These are phyloP conservation scores for Eupithecia subfuscata DNA, from an alignment of 2,888 invertebrate species.

Conservation along the genomic window DNA sequence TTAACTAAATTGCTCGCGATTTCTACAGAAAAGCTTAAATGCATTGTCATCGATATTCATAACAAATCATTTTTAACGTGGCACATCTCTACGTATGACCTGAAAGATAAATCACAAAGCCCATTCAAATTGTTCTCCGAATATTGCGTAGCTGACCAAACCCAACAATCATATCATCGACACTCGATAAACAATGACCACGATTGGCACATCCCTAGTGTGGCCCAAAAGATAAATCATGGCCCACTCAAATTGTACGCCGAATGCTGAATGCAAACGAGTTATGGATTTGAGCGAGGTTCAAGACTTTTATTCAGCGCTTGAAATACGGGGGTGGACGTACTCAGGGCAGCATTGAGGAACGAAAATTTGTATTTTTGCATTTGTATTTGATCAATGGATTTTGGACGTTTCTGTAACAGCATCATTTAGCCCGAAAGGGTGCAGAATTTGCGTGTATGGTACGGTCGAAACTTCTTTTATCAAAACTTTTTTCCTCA, in stretches of 20 bases:
- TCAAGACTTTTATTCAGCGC: constrained; percentile 34
- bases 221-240: constrained; percentile 45
- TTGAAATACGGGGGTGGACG: constrained; percentile 26
- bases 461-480: too few species aligned
- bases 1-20: background rate
- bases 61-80: background rate
- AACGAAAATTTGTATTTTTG: too few species aligned
- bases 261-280: constrained; percentile 41
- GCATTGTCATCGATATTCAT: background rate
- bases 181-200: background rate
- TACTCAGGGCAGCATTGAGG: constrained; percentile 12
- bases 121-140: background rate
- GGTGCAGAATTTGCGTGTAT: too few species aligned
- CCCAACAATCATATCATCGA: constrained; percentile 10
- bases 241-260: constrained; percentile 41
- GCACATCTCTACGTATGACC: constrained; percentile 24
- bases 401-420: too few species aligned
- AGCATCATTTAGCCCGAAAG: background rate
- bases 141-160: background rate
- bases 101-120: constrained; percentile 12
- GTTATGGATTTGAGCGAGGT: constrained; percentile 36
- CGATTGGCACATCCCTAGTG: constrained; percentile 18
- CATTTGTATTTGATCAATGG: too few species aligned
- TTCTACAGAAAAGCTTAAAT: background rate
- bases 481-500: too few species aligned